Evolutionary conservation across 2,113 vertebrate genomes (phyloP).

Genomic region (Rhegmatorhina hoffmannsi): DNA sequence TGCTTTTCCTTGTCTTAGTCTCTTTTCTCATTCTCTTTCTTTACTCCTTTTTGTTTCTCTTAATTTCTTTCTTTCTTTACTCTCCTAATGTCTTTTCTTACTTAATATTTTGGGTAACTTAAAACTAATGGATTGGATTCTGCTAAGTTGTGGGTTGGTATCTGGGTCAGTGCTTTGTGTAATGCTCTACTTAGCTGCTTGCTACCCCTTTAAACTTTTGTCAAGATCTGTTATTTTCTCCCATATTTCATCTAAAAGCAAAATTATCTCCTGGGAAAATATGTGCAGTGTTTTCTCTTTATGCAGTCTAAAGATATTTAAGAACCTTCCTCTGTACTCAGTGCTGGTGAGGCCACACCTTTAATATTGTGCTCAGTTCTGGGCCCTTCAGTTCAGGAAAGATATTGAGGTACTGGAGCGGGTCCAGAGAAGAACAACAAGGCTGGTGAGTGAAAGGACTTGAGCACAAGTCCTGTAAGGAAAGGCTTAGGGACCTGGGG

Average conservation of each 20-base stretch:
- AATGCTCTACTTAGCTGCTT: background rate
- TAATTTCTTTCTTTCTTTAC: background rate
- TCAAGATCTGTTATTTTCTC: background rate
- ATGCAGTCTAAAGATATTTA: background rate
- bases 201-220: background rate
- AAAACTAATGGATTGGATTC: background rate
- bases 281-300: background rate
- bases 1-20: background rate
- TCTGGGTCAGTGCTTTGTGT: background rate
- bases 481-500: no score
- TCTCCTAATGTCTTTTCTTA: background rate
- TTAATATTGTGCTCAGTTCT: no score
- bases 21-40: background rate
- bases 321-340: background rate
- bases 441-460: no score
- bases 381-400: no score
- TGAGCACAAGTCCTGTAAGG: no score
- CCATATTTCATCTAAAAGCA: background rate
- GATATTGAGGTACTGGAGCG: no score
- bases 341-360: no score
- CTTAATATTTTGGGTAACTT: background rate
- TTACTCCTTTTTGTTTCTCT: background rate
- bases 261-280: background rate
- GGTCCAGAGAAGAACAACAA: no score
- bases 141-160: background rate